Base-by-base conservation (phyloP, 2,888 invertebrate species). In the Ceramica pisi region DNA sequence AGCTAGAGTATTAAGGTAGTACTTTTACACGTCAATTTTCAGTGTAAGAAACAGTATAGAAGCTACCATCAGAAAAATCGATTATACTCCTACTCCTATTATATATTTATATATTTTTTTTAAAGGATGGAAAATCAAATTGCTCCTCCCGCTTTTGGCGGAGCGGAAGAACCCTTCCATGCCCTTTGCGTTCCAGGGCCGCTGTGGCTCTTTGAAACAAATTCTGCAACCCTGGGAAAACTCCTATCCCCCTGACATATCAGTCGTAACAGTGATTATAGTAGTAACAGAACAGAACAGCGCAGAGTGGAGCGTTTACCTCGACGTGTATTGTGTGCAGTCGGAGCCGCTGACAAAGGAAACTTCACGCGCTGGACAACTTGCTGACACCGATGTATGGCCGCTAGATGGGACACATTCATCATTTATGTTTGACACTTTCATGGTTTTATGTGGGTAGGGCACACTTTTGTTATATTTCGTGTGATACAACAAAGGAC, bases 311-410 rank as follows among this genome's bases (percentile, higher is more conserved):
- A 84, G 67, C 85, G 82, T 74, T 86, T 84, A 87, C 89, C 82
- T 83, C 71, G 67, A 61, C 77, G 50, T 62, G 67, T 86, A 78
- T 82, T 85, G 86, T 82, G 72, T 69, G 75, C 62, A 63, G 78
- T 73, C 75, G 81, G 81, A 81, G 80, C 81, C 75, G 80, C 68
- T 83, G 85, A 90, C 90, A 89, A 88, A 88, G 73, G 87, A 88
- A 90, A 90, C 88, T 90, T 87, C 74, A 83, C 67, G 53, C 46
- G 73, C 64, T 71, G 67, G 66, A 69, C 76, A 76, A 85, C 64
- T 88, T 86, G 56, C 61, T 44, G 14, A 74, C 83, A 46, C 10
- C 23, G 80, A 84, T 57, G 2, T 78, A 72, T 7, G 14, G 21
- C 16, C 5, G 26, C 80, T 80, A 41, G 82, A 82, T 62, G 31